These are phyloP conservation scores for Homarus gammarus DNA, from an alignment of 2,888 invertebrate species.

Conservation along the genomic window DNA sequence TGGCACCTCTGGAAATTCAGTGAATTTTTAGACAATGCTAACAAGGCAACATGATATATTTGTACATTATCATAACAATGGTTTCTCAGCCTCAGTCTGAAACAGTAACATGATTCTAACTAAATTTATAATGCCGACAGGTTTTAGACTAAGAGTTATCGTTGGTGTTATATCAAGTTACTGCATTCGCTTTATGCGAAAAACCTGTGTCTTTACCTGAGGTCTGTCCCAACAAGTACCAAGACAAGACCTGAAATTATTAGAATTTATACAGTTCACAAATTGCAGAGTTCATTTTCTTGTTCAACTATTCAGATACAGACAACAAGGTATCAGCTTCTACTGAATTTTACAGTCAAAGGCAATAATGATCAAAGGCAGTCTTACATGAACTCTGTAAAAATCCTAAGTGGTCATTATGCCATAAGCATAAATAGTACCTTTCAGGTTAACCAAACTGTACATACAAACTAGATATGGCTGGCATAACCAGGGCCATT, in stretches of 20 bases:
- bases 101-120: slow-evolving; percentile 25
- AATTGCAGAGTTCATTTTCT: not conserved
- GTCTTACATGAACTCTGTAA: slow-evolving; percentile 20
- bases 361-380: slow-evolving; percentile 54
- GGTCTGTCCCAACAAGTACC: not conserved
- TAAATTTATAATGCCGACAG: not conserved
- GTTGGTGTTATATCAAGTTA: not conserved
- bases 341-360: slow-evolving; percentile 28
- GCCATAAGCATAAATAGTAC: slow-evolving; percentile 45
- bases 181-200: not conserved
- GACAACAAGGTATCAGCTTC: not conserved
- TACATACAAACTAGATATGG: slow-evolving; percentile 46
- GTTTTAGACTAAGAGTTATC: not conserved
- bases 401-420: slow-evolving; percentile 37
- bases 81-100: not conserved
- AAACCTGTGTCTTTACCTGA: not conserved
- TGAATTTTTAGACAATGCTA: slow-evolving; percentile 46
- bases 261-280: not conserved
- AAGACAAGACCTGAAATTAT: not conserved
- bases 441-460: slow-evolving; percentile 70
- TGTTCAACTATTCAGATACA: not conserved
- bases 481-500: slow-evolving; percentile 33
- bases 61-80: slow-evolving; percentile 66
- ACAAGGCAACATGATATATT: slow-evolving; percentile 70
- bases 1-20: slow-evolving; percentile 36